Base-by-base conservation (phyloP, 2,888 invertebrate species). In the Tineola bisselliella region DNA sequence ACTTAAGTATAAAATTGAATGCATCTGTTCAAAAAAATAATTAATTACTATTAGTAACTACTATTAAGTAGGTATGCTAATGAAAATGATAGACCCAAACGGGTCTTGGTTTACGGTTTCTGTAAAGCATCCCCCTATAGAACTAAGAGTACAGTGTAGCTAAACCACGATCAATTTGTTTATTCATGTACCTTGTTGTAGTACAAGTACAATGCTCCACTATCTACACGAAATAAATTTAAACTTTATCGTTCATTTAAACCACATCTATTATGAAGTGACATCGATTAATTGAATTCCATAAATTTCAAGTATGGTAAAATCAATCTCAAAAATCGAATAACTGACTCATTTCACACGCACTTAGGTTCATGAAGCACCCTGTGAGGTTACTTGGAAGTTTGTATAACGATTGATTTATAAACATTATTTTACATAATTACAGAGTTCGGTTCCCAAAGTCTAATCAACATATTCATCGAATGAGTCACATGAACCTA, bases 391-490 rank as follows among this genome's bases (percentile, higher is more conserved):
- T 48, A 48, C 15, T 48, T 48, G 6, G 17, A 48, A 48, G 48
- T 48, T 48, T 48, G 17, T 5, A 15, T 10, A 15, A 48, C 17
- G 48, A 48, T 48, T 48, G 48, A 48, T 48, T 48, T 48, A 38
- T 38, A 48, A 43, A 48, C 48, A 48, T 48, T 48, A 48, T 48
- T 48, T n/a, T 48, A 13, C 48, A 15, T 48, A 48, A 17, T 48
- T 48, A 48, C 48, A 54, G 12, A 25, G 52, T 17, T 52, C 4
- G 66, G 65, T 70, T 72, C 67, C 71, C 69, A 73, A 74, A 69
- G 72, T 25, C 71, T 73, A 80, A 81, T 84, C 76, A 77, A 79
- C 72, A 79, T 81, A 72, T 76, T 73, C 77, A 65, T 64, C 61
- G 62, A 67, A 69, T 84, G 84, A 84, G 70, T 81, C 84, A 84